These are phyloP conservation scores for Pelagia noctiluca DNA, from an alignment of 30 jellyfish, hydroid and myxozoan species.

Conservation along the genomic window DNA sequence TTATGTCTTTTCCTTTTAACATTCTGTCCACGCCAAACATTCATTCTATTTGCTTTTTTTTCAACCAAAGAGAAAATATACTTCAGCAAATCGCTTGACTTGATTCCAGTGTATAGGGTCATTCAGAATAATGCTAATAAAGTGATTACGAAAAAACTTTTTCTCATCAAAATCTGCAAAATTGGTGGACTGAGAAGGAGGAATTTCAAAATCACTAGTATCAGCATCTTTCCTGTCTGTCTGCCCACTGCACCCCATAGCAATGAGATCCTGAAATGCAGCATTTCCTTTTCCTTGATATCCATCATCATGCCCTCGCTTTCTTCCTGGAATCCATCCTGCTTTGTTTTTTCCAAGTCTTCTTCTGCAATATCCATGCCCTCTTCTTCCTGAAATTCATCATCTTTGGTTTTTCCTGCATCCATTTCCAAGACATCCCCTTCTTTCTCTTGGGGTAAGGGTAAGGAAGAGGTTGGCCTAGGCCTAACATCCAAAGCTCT, in stretches of 20 bases:
- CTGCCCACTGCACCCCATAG: background rate
- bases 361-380: no score
- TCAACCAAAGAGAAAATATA: background rate
- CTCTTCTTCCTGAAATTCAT: no score
- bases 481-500: no score
- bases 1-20: background rate
- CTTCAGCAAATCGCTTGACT: background rate
- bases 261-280: background rate
- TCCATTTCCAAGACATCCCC: background rate
- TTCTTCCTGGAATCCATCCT: no score
- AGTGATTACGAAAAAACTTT: background rate
- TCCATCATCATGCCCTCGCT: background rate
- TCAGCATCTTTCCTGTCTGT: background rate
- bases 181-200: no score
- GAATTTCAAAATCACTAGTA: no score
- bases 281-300: background rate
- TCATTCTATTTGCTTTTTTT: background rate
- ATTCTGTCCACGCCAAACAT: background rate
- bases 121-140: no score
- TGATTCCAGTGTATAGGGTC: background rate
- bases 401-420: background rate
- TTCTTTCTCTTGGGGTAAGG: background rate
- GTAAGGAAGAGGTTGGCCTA: no score
- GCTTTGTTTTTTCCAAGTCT: no score
- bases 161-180: background rate